Conservation (phyloP, 1,140 invertebrate species). For the Temnothorax longispinosus region DNA sequence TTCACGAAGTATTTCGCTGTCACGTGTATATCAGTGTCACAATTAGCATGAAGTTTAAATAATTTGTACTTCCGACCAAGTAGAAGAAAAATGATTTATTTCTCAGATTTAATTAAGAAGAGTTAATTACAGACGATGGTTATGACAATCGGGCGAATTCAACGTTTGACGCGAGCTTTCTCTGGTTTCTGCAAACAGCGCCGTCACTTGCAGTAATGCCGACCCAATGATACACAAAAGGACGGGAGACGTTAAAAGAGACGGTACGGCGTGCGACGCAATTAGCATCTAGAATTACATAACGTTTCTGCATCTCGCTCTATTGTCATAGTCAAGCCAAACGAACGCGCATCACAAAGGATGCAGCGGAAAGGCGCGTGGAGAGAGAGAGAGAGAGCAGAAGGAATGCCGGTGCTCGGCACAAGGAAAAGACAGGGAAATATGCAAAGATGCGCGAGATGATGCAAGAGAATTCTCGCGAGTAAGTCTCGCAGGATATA, state of each 20-base stretch:
- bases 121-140: constrained; percentile 37
- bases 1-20: not conserved
- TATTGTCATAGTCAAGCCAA: constrained; percentile 55
- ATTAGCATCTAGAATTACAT: constrained; percentile 61
- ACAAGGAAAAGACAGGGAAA: constrained; percentile 24
- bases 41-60: constrained; percentile 24
- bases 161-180: constrained; percentile 25
- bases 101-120: constrained; percentile 44
- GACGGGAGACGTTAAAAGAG: constrained; percentile 29
- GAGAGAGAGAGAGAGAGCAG: constrained; percentile 42
- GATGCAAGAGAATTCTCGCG: constrained; percentile 37
- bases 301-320: constrained; percentile 48
- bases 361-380: not conserved
- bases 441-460: constrained; percentile 30
- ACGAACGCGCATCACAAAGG: constrained; percentile 51
- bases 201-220: constrained; percentile 53
- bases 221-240: constrained; percentile 45
- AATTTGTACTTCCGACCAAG: not conserved
- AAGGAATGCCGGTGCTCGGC: not conserved
- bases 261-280: constrained; percentile 30
- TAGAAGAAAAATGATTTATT: constrained; percentile 13
- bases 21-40: not conserved
- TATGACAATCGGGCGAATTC: constrained; percentile 31
- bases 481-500: constrained; percentile 15
- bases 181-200: constrained; percentile 38